Percentiles rank a stretch among this genome's conserved stretches.
Conservation (phyloP, 2,888 invertebrate species). For the Hartigia nigra region DNA sequence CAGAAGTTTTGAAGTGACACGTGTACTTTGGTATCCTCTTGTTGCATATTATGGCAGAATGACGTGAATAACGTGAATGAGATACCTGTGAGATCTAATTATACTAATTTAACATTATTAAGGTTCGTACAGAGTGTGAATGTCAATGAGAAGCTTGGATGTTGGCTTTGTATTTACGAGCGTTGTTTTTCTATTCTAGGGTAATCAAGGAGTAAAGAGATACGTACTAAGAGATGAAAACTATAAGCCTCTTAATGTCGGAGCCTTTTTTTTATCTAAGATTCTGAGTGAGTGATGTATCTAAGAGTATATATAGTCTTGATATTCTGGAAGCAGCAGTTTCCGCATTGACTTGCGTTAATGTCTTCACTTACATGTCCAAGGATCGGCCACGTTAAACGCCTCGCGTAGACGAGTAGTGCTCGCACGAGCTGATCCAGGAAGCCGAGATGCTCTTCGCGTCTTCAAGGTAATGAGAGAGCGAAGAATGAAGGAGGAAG, state of each 20-base stretch:
- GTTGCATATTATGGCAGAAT: background rate
- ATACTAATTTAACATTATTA: background rate
- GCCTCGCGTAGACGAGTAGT: slow-evolving; percentile 28
- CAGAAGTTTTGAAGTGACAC: background rate
- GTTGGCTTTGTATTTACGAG: background rate
- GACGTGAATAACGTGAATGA: background rate
- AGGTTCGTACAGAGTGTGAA: background rate
- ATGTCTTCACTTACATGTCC: slow-evolving; percentile 46
- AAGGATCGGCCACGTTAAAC: slow-evolving; percentile 51
- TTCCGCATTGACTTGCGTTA: background rate
- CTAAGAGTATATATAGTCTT: background rate
- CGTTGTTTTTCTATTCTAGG: background rate
- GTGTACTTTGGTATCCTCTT: background rate
- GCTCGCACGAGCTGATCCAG: slow-evolving; percentile 2
- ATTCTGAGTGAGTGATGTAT: background rate
- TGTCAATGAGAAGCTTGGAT: background rate
- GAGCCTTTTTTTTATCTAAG: background rate
- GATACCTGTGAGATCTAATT: background rate
- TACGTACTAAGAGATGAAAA: background rate
- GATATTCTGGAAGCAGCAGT: background rate
- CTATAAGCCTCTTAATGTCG: background rate
- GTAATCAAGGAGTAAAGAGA: background rate
- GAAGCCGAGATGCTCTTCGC: background rate
- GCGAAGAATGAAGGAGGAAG: slow-evolving; percentile 6
- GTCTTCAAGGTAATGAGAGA: slow-evolving; percentile 30